Evolutionary conservation across 2,113 vertebrate species (phyloP), one percentile per base, ranked within the genome.

Genomic region (Phalacrocorax carbo): DNA sequence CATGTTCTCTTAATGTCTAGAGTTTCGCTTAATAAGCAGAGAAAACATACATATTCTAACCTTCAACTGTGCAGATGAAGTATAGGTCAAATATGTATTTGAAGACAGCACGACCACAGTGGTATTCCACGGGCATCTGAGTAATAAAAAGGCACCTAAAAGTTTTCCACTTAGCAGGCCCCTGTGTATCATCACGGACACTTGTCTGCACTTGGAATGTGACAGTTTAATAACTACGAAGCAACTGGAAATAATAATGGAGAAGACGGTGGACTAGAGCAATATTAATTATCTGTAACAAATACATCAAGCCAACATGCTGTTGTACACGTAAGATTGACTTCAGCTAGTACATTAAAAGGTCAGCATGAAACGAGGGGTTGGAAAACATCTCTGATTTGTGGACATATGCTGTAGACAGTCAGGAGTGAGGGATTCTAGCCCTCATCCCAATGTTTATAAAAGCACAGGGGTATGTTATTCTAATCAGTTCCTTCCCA

Each of bases 271-370:
- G n/a, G 64, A 34, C 29, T 46, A 79, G 27, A 81, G 57, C 6
- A 36, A 22, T 80, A 87, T 75, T 96, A 97, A 96, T 96, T 95
- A 48, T 81, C 77, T 95, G 71, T 69, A 85, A 79, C 62, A 83
- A 88, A 42, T 51, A 22, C 48, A 58, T 57, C 88, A 65, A 69
- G 38, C 51, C 84, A 52, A 40, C 69, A 61, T 14, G 65, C 51
- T 44, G 42, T 73, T 90, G 64, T 54, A 92, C 3, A 2, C 1
- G 1, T 88, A 93, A 87, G 70, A 80, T 94, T 70, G 71, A 78
- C 68, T 87, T 69, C 0, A 3, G 84, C 36, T 70, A 89, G 86
- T 90, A 55, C 42, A 81, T 40, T 89, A 79, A 75, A 83, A 86
- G 68, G 76, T 93, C 88, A 85, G 52, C 51, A 48, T 51, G 88